Base-by-base conservation (phyloP, 2,113 vertebrate species). In the Felis chaus region DNA sequence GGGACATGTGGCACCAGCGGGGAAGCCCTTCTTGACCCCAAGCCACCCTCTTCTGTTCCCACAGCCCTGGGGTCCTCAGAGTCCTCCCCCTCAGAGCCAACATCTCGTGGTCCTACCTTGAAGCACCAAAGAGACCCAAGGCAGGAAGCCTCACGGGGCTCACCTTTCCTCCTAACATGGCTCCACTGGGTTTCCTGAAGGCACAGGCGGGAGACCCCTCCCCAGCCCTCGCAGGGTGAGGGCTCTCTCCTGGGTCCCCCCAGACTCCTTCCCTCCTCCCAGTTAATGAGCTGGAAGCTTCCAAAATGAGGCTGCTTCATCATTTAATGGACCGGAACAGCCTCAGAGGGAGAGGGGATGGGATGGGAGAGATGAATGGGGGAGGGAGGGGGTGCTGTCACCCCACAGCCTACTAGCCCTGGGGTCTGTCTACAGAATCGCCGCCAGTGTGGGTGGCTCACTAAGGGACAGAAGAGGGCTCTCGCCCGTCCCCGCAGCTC, bases 81-180 rank as follows among this genome's bases (percentile, higher is more conserved):
- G 23, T 18, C 66, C 2, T 0, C 50, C 33, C 45, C 48, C 61
- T 63, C 41, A 31, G 68, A 71, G 13, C 10, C 33, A 3, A 14
- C 0, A 1, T 10, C 1, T 8, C 31, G 7, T 1, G n/a, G 39
- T 48, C 57, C 65, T 41, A 8, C 4, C 61, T n/a, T 31, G 10
- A 69, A 53, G 57, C 50, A 50, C 12, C 0, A 2, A 31, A 61
- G 61, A 48, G 10, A 14, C 15, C 18, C 39, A 11, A 21, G 5
- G 19, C 0, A 3, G 66, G 10, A 71, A 61, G 74, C 57, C 50
- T 61, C 1, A 0, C 4, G 48, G 71, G 66, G 8, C 97, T 99
- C 98, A 99, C 99, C 99, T 99, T 99, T 99, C 94, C 99, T 99
- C 87, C 99, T 98, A 0, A 99, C 97, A n/a, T 99, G 99, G 98